A percentile compares a stretch with the other conserved stretches of the same genome.
phyloP scores from a whole-genome alignment of 2,888 invertebrate genomes.

The Lasius fuliginosus region DNA sequence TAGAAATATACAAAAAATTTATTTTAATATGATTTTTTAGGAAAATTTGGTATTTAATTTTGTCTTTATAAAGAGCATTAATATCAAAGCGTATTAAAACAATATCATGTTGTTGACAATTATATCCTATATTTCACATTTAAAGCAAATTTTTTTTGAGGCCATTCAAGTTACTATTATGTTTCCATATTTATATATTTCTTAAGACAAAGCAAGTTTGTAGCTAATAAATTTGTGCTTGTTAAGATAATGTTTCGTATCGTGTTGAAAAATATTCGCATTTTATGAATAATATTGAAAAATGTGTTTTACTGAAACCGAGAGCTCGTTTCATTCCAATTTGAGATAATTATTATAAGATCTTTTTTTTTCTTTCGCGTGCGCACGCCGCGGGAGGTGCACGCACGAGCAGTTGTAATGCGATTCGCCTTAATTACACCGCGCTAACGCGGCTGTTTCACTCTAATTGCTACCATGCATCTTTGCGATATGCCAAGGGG shows the following conservation, averaged over 20 bases:
- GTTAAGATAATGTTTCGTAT: conserved; percentile 2
- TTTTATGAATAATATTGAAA: conserved; percentile 15
- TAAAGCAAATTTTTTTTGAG: background rate
- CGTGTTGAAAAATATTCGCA: conserved; percentile 1
- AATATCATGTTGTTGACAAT: background rate
- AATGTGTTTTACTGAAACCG: conserved; percentile 17
- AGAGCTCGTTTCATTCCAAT: conserved; percentile 18
- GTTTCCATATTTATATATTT: background rate
- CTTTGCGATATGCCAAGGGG: conserved; percentile 63
- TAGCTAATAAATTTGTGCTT: background rate
- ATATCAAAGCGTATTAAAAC: background rate
- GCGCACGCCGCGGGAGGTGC: conserved; percentile 6
- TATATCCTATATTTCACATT: background rate
- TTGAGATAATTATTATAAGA: conserved; percentile 26
- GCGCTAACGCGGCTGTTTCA: conserved; percentile 60
- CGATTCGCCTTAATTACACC: conserved; percentile 67
- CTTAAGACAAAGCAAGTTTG: background rate
- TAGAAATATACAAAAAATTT: background rate
- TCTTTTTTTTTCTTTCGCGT: conserved; percentile 21
- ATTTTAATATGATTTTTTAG: background rate
- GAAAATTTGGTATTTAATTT: background rate
- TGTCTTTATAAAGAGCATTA: background rate
- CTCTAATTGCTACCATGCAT: conserved; percentile 64
- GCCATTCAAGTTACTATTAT: background rate
- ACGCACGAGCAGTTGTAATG: conserved; percentile 59